Conservation (phyloP, 2,113 vertebrate species). For the Orthonyx spaldingii region DNA sequence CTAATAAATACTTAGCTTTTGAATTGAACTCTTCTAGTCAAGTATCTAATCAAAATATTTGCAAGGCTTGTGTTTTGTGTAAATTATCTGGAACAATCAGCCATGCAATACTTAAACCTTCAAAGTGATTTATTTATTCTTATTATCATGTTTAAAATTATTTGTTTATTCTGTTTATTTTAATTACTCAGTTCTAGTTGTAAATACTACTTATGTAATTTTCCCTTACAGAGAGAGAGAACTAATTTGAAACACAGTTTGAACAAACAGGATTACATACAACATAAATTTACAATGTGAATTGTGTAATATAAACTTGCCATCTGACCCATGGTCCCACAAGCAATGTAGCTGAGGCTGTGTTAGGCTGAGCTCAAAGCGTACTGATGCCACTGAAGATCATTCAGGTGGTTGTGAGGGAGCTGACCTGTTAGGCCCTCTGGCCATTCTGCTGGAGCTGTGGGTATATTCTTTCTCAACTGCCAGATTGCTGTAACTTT, state of each 20-base stretch:
- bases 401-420: background rate
- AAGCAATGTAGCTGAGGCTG: background rate
- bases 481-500: constrained; percentile 4
- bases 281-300: background rate
- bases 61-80: background rate
- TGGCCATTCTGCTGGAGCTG: background rate
- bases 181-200: background rate
- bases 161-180: background rate
- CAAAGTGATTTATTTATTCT: background rate
- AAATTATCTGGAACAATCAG: background rate
- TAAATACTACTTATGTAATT: background rate
- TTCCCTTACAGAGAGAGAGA: background rate
- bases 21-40: background rate
- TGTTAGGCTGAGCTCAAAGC: background rate
- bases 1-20: background rate
- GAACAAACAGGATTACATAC: background rate
- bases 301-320: background rate
- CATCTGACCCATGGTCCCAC: background rate
- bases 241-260: background rate
- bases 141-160: background rate
- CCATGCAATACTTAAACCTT: background rate
- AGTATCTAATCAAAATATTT: background rate
- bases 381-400: background rate
- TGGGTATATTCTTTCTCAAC: background rate
- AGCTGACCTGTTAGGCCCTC: background rate